Evolutionary conservation across 2,113 vertebrate genomes (phyloP).

Genomic region (Etheostoma spectabile): DNA sequence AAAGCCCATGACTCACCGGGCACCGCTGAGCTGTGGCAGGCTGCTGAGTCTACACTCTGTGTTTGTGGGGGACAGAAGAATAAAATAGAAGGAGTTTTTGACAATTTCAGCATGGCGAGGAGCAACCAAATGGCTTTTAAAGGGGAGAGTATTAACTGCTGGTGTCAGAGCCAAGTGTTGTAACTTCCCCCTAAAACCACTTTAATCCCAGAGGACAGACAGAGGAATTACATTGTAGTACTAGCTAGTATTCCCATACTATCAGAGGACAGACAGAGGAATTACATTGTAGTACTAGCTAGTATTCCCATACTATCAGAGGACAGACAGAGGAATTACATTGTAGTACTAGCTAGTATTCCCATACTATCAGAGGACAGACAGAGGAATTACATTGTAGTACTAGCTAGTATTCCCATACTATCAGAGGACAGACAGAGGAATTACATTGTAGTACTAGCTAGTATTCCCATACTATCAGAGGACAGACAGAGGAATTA

Average conservation of each 20-base stretch:
- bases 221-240: not conserved
- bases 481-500: not conserved
- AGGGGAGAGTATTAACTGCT: no score
- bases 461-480: no score
- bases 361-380: no score
- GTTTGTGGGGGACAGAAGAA: no score
- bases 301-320: not conserved
- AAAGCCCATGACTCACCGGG: conserved; percentile 63
- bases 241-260: not conserved
- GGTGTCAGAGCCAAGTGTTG: not conserved
- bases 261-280: not conserved
- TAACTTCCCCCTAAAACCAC: not conserved
- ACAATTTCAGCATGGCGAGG: not conserved
- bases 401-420: no score
- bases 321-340: not conserved
- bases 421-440: not conserved
- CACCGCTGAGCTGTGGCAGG: conserved; percentile 44
- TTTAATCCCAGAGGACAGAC: not conserved
- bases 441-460: not conserved
- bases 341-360: no score
- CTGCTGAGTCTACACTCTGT: conserved; percentile 4
- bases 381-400: no score
- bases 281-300: not conserved
- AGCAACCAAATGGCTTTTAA: not conserved
- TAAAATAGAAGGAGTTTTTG: not conserved